Evolutionary conservation across 2,888 invertebrate genomes (phyloP).

Genomic region (Synanthedon tipuliformis): DNA sequence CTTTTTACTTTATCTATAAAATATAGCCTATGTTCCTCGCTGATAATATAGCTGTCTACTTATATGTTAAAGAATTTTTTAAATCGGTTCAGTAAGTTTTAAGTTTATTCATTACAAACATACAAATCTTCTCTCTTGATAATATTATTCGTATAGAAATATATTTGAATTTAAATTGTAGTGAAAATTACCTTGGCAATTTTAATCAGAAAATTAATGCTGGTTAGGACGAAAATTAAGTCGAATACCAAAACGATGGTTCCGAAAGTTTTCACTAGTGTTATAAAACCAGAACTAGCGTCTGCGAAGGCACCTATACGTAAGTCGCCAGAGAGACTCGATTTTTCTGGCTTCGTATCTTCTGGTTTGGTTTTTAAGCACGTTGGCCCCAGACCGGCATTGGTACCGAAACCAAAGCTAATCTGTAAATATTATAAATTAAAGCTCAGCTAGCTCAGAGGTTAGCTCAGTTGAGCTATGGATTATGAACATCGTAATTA

Average conservation of each 20-base stretch:
- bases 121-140: no score
- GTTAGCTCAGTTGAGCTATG: no score
- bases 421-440: slow-evolving; percentile 22
- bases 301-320: neutral
- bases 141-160: no score
- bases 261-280: slow-evolving; percentile 22
- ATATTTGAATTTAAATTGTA: neutral
- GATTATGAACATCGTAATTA: neutral
- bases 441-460: neutral
- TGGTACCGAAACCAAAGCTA: slow-evolving; percentile 43
- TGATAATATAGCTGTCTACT: no score
- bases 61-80: no score
- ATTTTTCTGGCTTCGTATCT: neutral
- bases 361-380: slow-evolving; percentile 14
- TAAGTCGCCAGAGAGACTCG: neutral
- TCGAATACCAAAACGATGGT: slow-evolving; percentile 30
- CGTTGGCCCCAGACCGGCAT: slow-evolving; percentile 33
- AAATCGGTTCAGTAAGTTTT: no score
- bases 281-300: slow-evolving; percentile 10
- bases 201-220: slow-evolving; percentile 23
- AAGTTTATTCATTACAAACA: no score
- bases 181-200: slow-evolving; percentile 22
- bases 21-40: no score
- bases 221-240: slow-evolving; percentile 19
- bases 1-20: no score